These are phyloP conservation scores for Abramis brama DNA, from an alignment of 2,113 vertebrate species.

Conservation along the genomic window DNA sequence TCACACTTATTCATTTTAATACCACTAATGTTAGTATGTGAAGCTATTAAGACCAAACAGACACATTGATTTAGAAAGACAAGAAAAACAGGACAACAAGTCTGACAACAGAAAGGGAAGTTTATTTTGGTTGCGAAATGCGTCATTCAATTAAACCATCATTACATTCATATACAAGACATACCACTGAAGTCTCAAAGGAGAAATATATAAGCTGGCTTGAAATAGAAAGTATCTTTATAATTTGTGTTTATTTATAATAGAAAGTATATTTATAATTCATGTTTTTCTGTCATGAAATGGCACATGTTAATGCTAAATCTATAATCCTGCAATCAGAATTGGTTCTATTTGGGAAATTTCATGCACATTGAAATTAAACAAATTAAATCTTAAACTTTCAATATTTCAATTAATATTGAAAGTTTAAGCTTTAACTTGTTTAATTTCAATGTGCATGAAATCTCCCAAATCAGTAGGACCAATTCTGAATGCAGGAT, in stretches of 20 bases:
- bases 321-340: too few relatives aligned
- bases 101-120: constrained; percentile 43
- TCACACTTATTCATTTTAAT: not conserved
- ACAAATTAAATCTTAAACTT: too few relatives aligned
- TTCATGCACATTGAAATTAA: too few relatives aligned
- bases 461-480: not conserved
- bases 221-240: not conserved
- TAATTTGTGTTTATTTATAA: too few relatives aligned
- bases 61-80: not conserved
- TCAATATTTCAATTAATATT: not conserved
- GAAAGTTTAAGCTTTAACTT: constrained; percentile 13
- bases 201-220: constrained; percentile 7
- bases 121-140: constrained; percentile 36
- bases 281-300: too few relatives aligned
- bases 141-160: constrained; percentile 39
- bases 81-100: not conserved
- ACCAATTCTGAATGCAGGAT: not conserved
- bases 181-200: constrained; percentile 12
- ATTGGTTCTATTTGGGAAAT: too few relatives aligned
- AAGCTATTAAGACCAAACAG: not conserved
- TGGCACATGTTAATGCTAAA: too few relatives aligned
- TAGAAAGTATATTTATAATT: too few relatives aligned
- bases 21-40: not conserved
- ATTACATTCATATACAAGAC: constrained; percentile 48
- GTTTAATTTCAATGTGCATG: constrained; percentile 27